These are phyloP conservation scores for Tanaodytes sp. DNA, from an alignment of 2,888 invertebrate genomes.

Conservation along the genomic window DNA sequence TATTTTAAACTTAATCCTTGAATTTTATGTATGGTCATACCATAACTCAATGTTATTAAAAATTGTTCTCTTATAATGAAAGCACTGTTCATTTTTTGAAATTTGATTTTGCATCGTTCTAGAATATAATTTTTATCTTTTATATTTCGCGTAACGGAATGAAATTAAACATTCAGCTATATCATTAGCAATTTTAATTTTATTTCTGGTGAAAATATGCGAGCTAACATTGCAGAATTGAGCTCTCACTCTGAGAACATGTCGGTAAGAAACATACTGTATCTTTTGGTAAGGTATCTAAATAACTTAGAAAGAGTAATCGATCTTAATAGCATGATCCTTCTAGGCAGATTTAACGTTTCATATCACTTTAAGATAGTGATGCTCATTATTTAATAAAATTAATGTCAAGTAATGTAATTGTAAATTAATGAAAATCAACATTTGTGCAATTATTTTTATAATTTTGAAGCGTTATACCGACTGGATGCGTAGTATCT, in stretches of 20 bases:
- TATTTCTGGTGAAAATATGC: too few species aligned
- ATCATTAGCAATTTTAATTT: too few species aligned
- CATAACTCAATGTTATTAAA: not conserved
- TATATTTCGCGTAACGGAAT: too few species aligned
- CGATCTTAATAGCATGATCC: not conserved
- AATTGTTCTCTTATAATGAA: conserved; percentile 2
- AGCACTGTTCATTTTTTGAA: not conserved
- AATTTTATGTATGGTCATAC: not conserved
- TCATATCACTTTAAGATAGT: too few species aligned
- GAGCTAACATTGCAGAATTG: conserved; percentile 23
- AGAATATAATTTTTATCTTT: not conserved
- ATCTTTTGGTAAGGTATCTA: conserved; percentile 36
- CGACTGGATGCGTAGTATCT: too few species aligned
- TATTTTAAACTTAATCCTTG: not conserved
- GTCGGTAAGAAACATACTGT: conserved; percentile 61
- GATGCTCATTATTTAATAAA: too few species aligned
- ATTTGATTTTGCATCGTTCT: not conserved
- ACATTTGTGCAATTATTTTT: too few species aligned
- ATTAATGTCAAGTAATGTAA: too few species aligned
- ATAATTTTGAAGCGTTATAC: too few species aligned
- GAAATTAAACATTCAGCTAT: too few species aligned
- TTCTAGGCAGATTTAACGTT: not conserved
- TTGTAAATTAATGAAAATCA: too few species aligned
- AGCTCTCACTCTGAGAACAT: conserved; percentile 54
- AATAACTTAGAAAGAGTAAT: conserved; percentile 3